A percentile compares a stretch with the other conserved stretches of the same genome.
phyloP scores from a whole-genome alignment of 2,888 invertebrate genomes.

The Tenthredo notha region DNA sequence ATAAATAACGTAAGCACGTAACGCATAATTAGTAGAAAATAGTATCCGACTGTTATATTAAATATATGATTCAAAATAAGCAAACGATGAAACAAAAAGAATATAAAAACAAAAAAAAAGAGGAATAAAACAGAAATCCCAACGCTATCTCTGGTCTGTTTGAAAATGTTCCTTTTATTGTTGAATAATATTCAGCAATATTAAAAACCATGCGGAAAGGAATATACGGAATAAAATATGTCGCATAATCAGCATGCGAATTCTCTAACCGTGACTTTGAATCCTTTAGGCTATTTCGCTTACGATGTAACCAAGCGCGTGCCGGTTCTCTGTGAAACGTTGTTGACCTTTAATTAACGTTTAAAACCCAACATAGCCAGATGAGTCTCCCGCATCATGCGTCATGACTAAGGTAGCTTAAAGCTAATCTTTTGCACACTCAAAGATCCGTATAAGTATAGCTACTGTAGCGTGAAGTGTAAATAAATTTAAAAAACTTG shows the following conservation, averaged over 20 bases:
- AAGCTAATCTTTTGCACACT: constrained; percentile 17
- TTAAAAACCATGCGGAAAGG: background rate
- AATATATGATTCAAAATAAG: background rate
- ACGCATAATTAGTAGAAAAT: constrained; percentile 26
- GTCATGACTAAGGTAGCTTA: background rate
- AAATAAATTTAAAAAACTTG: background rate
- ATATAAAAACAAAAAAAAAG: too few species aligned
- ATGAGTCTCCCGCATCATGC: background rate
- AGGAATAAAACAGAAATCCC: constrained; percentile 1
- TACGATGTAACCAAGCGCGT: constrained; percentile 20
- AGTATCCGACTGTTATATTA: background rate
- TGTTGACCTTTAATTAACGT: constrained; percentile 38
- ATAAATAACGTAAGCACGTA: background rate
- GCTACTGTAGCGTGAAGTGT: background rate
- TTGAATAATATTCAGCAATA: background rate
- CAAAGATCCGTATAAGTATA: background rate
- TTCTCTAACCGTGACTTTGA: constrained; percentile 39
- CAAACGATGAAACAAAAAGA: constrained; percentile 26
- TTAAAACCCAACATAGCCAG: background rate
- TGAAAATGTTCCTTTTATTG: background rate
- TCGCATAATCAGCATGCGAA: background rate
- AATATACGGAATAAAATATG: background rate
- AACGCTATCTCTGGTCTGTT: background rate
- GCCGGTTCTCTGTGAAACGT: background rate
- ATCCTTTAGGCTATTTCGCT: constrained; percentile 14